These are phyloP conservation scores for Myotis davidii DNA, from an alignment of 2,113 vertebrate genomes.

Conservation along the genomic window DNA sequence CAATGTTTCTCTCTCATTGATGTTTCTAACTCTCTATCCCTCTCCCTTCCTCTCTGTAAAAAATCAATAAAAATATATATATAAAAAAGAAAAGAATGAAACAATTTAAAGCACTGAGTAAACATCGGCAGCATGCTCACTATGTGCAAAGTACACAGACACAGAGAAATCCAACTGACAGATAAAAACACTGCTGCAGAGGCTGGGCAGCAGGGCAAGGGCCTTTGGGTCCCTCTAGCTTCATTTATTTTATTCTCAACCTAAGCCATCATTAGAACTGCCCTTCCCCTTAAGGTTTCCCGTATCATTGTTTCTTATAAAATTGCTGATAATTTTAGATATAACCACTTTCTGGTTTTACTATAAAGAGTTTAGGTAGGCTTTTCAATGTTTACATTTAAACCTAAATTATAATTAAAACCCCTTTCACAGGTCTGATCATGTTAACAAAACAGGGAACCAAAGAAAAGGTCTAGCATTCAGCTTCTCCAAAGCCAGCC, in stretches of 20 bases:
- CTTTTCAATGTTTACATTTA: neutral
- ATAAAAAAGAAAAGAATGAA: neutral
- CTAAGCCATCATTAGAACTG: neutral
- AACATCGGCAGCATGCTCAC: rapidly evolving
- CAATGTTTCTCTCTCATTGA: too few relatives aligned
- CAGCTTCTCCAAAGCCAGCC: neutral
- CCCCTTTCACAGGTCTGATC: neutral
- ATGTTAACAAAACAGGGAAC: neutral
- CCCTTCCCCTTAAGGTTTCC: neutral
- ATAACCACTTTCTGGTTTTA: neutral
- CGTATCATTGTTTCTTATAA: neutral
- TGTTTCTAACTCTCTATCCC: too few relatives aligned
- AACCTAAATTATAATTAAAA: neutral
- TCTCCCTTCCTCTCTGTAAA: too few relatives aligned
- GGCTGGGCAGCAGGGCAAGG: neutral
- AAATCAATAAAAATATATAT: too few relatives aligned
- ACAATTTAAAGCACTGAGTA: neutral
- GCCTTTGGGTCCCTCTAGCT: neutral
- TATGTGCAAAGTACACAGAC: neutral
- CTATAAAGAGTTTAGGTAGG: neutral
- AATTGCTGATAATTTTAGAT: neutral
- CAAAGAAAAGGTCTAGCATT: neutral
- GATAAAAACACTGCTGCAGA: neutral
- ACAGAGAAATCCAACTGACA: neutral
- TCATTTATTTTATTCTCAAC: neutral